Percentiles rank a stretch among this genome's conserved stretches.
phyloP scores from a whole-genome alignment of 2,113 vertebrate species.

The Ptilorrhoa leucosticta region DNA sequence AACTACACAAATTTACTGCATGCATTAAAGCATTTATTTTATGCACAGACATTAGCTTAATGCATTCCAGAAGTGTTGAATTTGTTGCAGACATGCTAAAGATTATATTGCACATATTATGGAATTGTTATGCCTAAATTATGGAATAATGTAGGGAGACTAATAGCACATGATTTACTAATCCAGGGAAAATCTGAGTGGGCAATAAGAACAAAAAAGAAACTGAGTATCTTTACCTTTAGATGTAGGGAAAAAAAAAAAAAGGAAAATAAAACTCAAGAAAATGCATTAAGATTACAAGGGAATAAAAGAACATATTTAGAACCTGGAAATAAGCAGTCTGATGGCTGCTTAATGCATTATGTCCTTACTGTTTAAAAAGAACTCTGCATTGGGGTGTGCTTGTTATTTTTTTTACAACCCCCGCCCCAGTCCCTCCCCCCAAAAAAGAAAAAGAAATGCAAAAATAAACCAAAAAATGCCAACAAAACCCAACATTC shows the following conservation, averaged over 20 bases:
- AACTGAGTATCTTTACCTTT: not conserved
- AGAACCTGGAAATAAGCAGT: not conserved
- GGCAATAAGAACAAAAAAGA: not conserved
- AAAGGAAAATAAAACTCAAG: not conserved
- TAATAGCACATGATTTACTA: not conserved
- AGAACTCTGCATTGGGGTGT: fast-evolving
- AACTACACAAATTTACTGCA: not conserved
- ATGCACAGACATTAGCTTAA: not conserved
- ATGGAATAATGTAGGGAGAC: not conserved
- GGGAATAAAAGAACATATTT: not conserved
- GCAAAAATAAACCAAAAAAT: not conserved
- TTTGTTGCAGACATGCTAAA: not conserved
- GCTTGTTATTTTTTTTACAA: not conserved
- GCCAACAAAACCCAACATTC: not conserved
- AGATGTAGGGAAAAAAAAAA: fast-evolving
- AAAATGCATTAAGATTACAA: not conserved
- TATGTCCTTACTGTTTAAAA: not conserved
- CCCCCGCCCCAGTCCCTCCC: fast-evolving
- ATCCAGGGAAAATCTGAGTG: not conserved
- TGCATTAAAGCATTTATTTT: not conserved
- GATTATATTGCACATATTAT: not conserved
- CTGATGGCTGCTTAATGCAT: not conserved
- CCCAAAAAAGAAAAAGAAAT: fast-evolving
- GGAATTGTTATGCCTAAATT: not conserved
- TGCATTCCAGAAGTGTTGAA: not conserved